A percentile compares a stretch with the other conserved stretches of the same genome.
Conservation (phyloP, 2,113 vertebrate species). For the sheep (Ovis aries) region ARS-UI_Ramb_v3.0 NC_056063.1:4173501-4174000, state of each 20-base stretch:
- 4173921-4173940: neutral
- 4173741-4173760: neutral
- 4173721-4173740: neutral
- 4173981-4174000: neutral
- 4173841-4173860: neutral
- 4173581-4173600: neutral
- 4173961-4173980: neutral
- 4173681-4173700: neutral
- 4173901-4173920: neutral
- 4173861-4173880: neutral
- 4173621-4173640: neutral
- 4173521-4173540: neutral
- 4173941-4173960: neutral
- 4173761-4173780: neutral
- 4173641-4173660: neutral
- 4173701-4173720: neutral
- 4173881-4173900: neutral
- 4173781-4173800: neutral
- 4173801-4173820: neutral
- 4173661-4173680: accelerated
- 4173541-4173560: neutral
- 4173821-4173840: neutral
- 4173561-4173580: neutral
- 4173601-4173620: neutral
- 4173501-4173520: neutral